These are phyloP conservation scores for Axis porcinus DNA, from an alignment of 2,113 vertebrate species.

Conservation along the genomic window DNA sequence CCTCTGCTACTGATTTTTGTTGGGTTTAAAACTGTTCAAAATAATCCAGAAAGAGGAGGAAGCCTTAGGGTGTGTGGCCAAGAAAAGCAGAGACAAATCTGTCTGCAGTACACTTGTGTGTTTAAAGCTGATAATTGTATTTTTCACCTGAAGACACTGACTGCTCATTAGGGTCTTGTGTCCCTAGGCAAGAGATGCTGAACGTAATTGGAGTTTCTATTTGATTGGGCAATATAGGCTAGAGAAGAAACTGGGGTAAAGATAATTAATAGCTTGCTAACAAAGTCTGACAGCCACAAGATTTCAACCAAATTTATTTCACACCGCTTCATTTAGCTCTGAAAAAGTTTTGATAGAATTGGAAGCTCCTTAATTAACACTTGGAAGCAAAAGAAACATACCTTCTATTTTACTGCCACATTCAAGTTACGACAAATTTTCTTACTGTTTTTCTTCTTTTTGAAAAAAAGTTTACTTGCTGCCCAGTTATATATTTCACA, in stretches of 20 bases:
- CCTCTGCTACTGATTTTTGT: constrained; percentile 18
- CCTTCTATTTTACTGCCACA: constrained; percentile 54
- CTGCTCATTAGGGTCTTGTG: constrained; percentile 81
- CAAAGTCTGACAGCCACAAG: constrained; percentile 73
- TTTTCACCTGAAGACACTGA: constrained; percentile 85
- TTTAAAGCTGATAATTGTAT: constrained; percentile 82
- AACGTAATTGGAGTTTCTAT: constrained; percentile 83
- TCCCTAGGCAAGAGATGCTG: constrained; percentile 82
- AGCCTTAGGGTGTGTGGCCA: constrained; percentile 12
- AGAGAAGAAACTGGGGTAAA: constrained; percentile 75
- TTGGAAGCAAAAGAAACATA: constrained; percentile 65
- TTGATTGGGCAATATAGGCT: constrained; percentile 79
- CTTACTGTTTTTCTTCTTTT: constrained; percentile 43
- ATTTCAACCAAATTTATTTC: constrained; percentile 74
- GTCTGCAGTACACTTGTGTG: constrained; percentile 41
- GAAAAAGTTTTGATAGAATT: constrained; percentile 75
- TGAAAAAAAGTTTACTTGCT: constrained; percentile 52
- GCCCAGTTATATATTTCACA: constrained; percentile 53
- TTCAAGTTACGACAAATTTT: constrained; percentile 40
- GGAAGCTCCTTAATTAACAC: constrained; percentile 50
- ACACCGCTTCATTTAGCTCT: constrained; percentile 67
- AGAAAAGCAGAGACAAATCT: constrained; percentile 61
- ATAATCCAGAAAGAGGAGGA: constrained; percentile 31
- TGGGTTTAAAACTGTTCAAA: constrained; percentile 41
- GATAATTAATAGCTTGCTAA: constrained; percentile 77